Base-by-base conservation (phyloP, 2,797 vertebrate genomes). In the Ibycter americanus region DNA sequence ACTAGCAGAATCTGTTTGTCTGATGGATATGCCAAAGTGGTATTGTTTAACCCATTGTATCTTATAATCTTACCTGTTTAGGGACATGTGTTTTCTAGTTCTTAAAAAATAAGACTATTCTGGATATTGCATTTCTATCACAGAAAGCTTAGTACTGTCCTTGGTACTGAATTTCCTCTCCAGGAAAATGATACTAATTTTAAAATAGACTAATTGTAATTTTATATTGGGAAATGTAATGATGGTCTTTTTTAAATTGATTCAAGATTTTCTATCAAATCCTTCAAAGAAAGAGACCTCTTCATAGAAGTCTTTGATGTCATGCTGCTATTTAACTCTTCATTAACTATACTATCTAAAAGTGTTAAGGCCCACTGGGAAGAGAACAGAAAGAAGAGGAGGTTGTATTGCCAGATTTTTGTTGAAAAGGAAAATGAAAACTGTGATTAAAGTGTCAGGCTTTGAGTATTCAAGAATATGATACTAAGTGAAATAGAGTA, bases 321-420 rank as follows among this genome's bases (percentile, higher is more conserved):
- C 34, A 63, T 77, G 62, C 62, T 82, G 83, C 77, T 95, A 7
- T 74, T 83, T 94, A 96, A 94, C 76, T 68, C 46, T 74, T 79
- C 2, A 12, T 87, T 73, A 84, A 51, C 49, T 92, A n/a, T 44
- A 59, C 26, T 9, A 46, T 8, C 31, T 77, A 6, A 56, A 67
- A 46, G 27, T 32, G 15, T 56, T 26, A 42, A 85, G 54, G 32
- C 25, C 34, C 19, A 10, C 31, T 58, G 23, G 61, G 65, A 73
- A 73, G 14, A 68, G 25, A 58, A 29, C 2, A 58, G 58, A 32
- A n/a, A 34, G 32, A 44, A 46, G 15, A 65, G 23, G 23, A 54
- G 20, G 3, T 52, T 36, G 11, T 77, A 10, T 46, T 91, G 54
- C n/a, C 23, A 29, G 21, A 46, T 34, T 70, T 51, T 65, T 58